Evolutionary conservation across 2,113 vertebrate species (phyloP), one percentile per base, ranked within the genome.

Genomic region (Galbula dea): DNA sequence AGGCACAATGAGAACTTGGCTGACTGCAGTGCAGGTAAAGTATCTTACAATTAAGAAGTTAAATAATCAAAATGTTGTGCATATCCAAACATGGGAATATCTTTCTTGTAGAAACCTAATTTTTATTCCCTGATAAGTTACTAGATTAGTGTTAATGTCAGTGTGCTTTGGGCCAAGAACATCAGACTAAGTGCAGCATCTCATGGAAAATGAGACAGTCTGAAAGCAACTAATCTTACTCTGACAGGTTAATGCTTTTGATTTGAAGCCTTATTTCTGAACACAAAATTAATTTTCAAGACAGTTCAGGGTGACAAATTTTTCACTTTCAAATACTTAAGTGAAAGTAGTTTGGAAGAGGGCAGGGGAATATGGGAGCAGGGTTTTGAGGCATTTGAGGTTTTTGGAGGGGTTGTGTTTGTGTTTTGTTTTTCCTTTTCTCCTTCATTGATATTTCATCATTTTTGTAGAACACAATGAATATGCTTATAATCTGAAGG

Each of bases 11-110:
- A 65, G 59, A 23, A 54, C 36, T 76, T 81, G 57, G 24, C 92
- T 88, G 86, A 78, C 48, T 57, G 39, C 8, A 8, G 13, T 91
- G 37, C 84, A 96, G 97, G 98, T 98, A 94, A 77, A 90, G 37
- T 68, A 26, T 78, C 66, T 62, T 29, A 23, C 75, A 74, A 27
- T 88, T 52, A 49, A 76, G 29, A 41, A 46, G 27, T 48, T 83
- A 65, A 57, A 59, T 59, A 55, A 71, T 37, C 12, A 81, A 83
- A 76, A 49, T 57, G 6, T 26, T 73, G 27, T 55, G 46, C 39
- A 19, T 6, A 22, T 66, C 81, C 21, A 68, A 41, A 43, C 16
- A 20, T 39, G 41, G 58, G 10, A 80, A 54, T 21, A 45, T 20
- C 16, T 83, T 74, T 66, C 26, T 45, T 75, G 9, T 58, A 16